A percentile compares a stretch with the other conserved stretches of the same genome.
These are phyloP conservation scores for Vollenhovia emeryi DNA, from an alignment of 1,140 invertebrate species.

Conservation along the genomic window DNA sequence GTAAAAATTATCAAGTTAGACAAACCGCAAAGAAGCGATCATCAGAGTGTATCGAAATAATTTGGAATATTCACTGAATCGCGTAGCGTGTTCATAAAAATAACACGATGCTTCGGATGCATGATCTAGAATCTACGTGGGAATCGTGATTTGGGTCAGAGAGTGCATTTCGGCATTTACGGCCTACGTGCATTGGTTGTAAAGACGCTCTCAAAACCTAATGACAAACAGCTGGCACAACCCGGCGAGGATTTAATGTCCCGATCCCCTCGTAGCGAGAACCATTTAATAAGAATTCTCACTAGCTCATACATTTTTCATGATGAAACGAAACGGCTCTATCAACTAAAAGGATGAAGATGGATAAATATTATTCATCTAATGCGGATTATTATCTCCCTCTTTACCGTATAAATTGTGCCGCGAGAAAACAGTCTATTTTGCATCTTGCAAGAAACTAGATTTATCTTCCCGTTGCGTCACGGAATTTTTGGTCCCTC, in stretches of 20 bases:
- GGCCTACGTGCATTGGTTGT: slow-evolving; percentile 55
- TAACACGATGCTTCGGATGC: slow-evolving; percentile 45
- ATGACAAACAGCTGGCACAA: slow-evolving; percentile 53
- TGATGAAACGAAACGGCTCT: slow-evolving; percentile 35
- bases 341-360: slow-evolving; percentile 48
- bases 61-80: slow-evolving; percentile 2
- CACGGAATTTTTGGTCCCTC: background rate
- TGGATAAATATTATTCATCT: slow-evolving; percentile 49
- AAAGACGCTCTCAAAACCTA: slow-evolving; percentile 48
- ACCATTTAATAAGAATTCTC: slow-evolving; percentile 48
- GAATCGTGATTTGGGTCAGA: slow-evolving; percentile 55
- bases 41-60: slow-evolving; percentile 12
- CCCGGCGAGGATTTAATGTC: slow-evolving; percentile 33
- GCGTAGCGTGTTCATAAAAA: slow-evolving; percentile 41
- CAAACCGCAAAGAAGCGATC: background rate
- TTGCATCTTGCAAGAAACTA: slow-evolving; percentile 22
- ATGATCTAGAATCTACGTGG: slow-evolving; percentile 47
- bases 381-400: slow-evolving; percentile 29
- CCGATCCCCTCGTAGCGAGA: slow-evolving; percentile 16
- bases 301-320: slow-evolving; percentile 35
- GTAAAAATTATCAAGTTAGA: background rate
- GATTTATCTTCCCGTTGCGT: slow-evolving; percentile 28
- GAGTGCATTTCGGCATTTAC: slow-evolving; percentile 54
- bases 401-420: slow-evolving; percentile 21
- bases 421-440: slow-evolving; percentile 9